Evolutionary conservation across 2,888 invertebrate species (phyloP).

Genomic region (Yponomeuta plumbellus): DNA sequence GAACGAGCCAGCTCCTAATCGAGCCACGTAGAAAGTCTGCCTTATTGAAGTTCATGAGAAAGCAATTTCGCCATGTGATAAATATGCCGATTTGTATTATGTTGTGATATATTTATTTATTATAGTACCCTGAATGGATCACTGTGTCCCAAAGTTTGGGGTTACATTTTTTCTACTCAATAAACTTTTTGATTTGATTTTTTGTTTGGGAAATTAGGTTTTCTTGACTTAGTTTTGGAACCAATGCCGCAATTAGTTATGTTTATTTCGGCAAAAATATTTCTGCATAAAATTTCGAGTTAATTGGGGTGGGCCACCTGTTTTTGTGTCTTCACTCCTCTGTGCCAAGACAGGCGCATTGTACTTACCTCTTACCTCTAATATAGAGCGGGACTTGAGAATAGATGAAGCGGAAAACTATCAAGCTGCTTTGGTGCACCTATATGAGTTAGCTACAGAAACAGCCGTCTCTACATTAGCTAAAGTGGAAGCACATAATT

Average conservation of each 20-base stretch:
- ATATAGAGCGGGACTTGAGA: neutral
- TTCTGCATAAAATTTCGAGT: neutral
- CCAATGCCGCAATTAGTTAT: no score
- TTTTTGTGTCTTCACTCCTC: neutral
- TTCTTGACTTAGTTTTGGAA: no score
- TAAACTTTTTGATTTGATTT: no score
- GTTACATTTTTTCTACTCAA: no score
- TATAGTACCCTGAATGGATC: no score
- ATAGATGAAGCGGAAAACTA: constrained; percentile 1
- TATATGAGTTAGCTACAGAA: neutral
- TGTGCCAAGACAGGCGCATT: neutral
- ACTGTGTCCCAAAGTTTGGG: no score
- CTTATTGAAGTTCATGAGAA: neutral
- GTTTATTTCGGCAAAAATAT: no score
- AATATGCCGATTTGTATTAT: no score
- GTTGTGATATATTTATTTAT: no score
- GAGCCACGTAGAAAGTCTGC: neutral
- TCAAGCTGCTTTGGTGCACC: neutral
- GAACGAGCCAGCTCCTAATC: neutral
- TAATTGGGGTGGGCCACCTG: neutral
- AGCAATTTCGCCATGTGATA: no score
- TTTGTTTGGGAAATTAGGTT: no score
- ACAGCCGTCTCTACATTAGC: neutral
- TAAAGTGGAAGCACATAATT: neutral
- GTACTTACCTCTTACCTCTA: constrained; percentile 2